Conservation (phyloP, 2,797 vertebrate genomes). For the Microctenopoma lineatum region DNA sequence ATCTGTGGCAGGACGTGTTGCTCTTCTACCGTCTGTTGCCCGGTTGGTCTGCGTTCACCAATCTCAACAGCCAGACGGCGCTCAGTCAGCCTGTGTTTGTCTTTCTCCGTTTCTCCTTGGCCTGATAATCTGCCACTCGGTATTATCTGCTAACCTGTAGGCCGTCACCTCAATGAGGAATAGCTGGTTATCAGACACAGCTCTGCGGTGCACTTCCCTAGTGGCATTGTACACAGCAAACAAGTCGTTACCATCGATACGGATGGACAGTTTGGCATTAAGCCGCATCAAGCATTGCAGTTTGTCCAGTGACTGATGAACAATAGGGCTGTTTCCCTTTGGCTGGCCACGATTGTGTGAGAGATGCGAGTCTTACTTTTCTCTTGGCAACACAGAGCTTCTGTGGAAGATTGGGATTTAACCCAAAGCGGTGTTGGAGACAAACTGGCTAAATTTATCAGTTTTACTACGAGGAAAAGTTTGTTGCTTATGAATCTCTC, state of each 20-base stretch:
- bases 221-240: slow-evolving; percentile 95
- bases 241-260: slow-evolving; percentile 94
- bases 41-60: slow-evolving; percentile 15
- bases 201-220: slow-evolving; percentile 90
- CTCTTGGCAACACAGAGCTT: slow-evolving; percentile 18
- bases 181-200: slow-evolving; percentile 93
- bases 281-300: slow-evolving; percentile 12
- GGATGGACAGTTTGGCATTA: slow-evolving; percentile 91
- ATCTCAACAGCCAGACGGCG: slow-evolving; percentile 23
- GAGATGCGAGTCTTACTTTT: slow-evolving; percentile 16
- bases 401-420: slow-evolving; percentile 6
- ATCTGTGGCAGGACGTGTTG: slow-evolving; percentile 1
- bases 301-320: slow-evolving; percentile 19
- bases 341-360: slow-evolving; percentile 22
- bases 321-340: background rate
- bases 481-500: background rate
- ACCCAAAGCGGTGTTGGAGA: background rate
- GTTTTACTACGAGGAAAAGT: background rate
- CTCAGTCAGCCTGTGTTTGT: slow-evolving; percentile 23
- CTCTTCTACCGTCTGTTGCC: slow-evolving; percentile 27
- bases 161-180: slow-evolving; percentile 98
- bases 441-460: background rate
- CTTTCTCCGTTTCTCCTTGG: slow-evolving; percentile 23
- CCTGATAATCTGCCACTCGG: slow-evolving; percentile 32
- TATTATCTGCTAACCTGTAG: slow-evolving; percentile 85